A percentile compares a stretch with the other conserved stretches of the same genome.
Conservation (phyloP, 1,140 invertebrate genomes). For the Himalopsyche phryganea region DNA sequence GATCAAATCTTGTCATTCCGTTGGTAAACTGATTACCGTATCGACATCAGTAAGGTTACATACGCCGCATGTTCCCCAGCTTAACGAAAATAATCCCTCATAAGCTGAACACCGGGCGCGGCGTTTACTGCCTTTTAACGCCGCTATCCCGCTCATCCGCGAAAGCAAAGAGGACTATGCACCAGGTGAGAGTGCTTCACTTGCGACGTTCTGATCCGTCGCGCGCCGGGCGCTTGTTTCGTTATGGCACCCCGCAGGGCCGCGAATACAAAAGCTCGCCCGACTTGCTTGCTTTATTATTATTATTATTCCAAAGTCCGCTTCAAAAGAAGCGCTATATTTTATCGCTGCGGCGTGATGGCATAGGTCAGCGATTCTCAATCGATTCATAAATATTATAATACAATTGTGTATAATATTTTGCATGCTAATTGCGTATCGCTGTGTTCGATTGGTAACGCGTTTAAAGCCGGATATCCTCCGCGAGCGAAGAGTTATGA, state of each 20-base stretch:
- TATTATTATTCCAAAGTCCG: constrained; percentile 26
- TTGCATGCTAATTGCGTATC: no score
- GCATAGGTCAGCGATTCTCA: no score
- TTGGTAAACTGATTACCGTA: constrained; percentile 30
- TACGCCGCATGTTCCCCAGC: constrained; percentile 11
- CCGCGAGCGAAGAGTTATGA: no score
- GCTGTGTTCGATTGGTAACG: no score
- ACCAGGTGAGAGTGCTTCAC: not conserved
- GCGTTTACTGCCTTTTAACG: not conserved
- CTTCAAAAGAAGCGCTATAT: constrained; percentile 33
- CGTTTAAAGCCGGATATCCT: no score
- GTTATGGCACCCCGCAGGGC: constrained; percentile 1
- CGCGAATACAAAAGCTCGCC: constrained; percentile 16
- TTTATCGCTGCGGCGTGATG: constrained; percentile 25
- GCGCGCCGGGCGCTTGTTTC: constrained; percentile 5
- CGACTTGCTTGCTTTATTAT: constrained; percentile 24
- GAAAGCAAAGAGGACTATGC: not conserved
- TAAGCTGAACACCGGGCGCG: constrained; percentile 12
- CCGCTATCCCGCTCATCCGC: not conserved
- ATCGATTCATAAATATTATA: no score
- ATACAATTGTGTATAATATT: no score
- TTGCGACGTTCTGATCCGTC: constrained; percentile 2
- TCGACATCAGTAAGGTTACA: constrained; percentile 20
- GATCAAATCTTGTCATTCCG: constrained; percentile 26
- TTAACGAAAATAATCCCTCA: constrained; percentile 29